Percentiles rank a stretch among this genome's conserved stretches.
These are phyloP conservation scores for Allolobophora icterica DNA, from an alignment of 2,888 invertebrate species.

Conservation along the genomic window DNA sequence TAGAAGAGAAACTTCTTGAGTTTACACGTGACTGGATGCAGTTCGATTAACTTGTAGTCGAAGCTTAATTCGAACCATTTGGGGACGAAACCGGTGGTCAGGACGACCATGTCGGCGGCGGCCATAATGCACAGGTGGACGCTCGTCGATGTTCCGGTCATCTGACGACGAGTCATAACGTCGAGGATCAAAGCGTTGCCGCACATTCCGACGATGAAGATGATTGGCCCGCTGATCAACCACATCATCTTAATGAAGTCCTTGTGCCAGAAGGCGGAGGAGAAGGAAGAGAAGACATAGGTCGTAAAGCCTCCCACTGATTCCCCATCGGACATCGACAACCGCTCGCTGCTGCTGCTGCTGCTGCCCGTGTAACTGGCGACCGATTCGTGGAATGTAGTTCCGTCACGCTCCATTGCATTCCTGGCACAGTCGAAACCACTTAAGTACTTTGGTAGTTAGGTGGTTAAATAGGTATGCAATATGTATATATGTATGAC, in stretches of 20 bases:
- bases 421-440: not conserved
- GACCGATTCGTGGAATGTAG: not conserved
- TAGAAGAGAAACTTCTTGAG: constrained; percentile 48
- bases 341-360: not conserved
- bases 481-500: no score
- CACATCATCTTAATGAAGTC: constrained; percentile 40
- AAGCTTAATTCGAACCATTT: constrained; percentile 48
- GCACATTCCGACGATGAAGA: constrained; percentile 47
- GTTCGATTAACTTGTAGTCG: constrained; percentile 40
- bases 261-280: not conserved
- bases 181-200: constrained; percentile 48
- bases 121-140: constrained; percentile 50
- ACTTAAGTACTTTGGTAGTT: no score
- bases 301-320: not conserved
- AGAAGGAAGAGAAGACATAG: not conserved
- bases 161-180: constrained; percentile 46
- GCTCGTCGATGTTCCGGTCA: constrained; percentile 49
- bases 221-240: constrained; percentile 47
- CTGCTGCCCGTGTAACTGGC: not conserved
- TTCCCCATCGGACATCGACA: not conserved
- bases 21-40: constrained; percentile 48
- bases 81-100: constrained; percentile 49
- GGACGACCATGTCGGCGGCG: constrained; percentile 47
- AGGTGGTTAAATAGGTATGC: no score
- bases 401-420: not conserved